Evolutionary conservation across 2,113 vertebrate genomes (phyloP), one percentile per base, ranked within the genome.

Genomic region (Myxocyprinus asiaticus): DNA sequence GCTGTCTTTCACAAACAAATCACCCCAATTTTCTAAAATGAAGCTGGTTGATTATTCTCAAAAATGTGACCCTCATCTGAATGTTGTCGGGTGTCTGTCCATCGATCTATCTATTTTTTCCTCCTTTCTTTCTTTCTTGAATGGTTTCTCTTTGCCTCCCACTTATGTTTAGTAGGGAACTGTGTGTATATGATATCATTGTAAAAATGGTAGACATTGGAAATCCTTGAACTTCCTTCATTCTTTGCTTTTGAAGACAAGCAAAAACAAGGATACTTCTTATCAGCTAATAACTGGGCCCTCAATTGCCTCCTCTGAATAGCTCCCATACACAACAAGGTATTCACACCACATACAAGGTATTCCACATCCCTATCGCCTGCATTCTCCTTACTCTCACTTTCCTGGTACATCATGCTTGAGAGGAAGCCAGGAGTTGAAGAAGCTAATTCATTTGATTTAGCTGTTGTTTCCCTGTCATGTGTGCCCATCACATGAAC

Each of bases 391-490:
- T n/a, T 6, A 56, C 55, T 56, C 15, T 81, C 64, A 48, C 86
- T 88, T 84, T 88, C 85, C 89, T 88, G 90, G 88, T 88, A 87
- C 87, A 88, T 86, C 90, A 88, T 92, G 91, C 90, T 90, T 89
- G 89, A 91, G 90, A 91, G 90, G 89, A 92, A 90, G 91, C 90
- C 87, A 90, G 87, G 91, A 93, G 91, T 93, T 92, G 91, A 91
- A 93, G 90, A 90, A 93, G 91, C 92, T 93, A 93, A 94, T 94
- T 93, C 92, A 93, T 93, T 93, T 92, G 93, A 94, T 94, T 94
- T 94, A 92, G 88, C 89, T 81, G 76, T 89, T 88, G 88, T 87
- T 89, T 89, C 86, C 88, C 79, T 88, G 88, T 33, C 22, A 33
- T 3, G 22, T 33, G 22, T 33, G 22, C 22, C 22, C 22, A 33